A percentile compares a stretch with the other conserved stretches of the same genome.
These are phyloP conservation scores for Brachyopa scutellaris DNA, from an alignment of 2,888 invertebrate genomes.

Conservation along the genomic window DNA sequence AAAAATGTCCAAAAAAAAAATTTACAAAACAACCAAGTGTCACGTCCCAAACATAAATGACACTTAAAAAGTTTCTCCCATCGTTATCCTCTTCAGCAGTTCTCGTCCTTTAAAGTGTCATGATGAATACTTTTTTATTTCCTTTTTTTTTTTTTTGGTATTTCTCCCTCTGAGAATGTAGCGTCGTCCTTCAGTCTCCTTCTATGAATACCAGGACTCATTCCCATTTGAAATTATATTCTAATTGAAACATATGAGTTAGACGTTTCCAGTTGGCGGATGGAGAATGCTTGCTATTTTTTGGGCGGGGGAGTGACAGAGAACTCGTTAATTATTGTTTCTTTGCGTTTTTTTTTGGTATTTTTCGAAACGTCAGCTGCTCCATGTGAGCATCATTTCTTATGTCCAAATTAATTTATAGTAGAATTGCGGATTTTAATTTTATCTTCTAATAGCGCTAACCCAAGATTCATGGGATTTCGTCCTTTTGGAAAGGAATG, in stretches of 20 bases:
- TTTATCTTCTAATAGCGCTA: slow-evolving; percentile 27
- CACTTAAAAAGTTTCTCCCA: slow-evolving; percentile 49
- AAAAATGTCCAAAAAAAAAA: too few species aligned
- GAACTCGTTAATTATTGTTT: slow-evolving; percentile 12
- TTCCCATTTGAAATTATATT: slow-evolving; percentile 31
- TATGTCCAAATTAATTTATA: slow-evolving; percentile 45
- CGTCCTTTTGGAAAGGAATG: too few species aligned
- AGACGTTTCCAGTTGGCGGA: slow-evolving; percentile 27
- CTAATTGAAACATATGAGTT: slow-evolving; percentile 61
- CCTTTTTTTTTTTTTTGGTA: too few species aligned
- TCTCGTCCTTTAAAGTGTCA: slow-evolving; percentile 30
- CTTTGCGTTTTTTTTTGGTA: not conserved
- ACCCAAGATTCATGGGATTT: slow-evolving; percentile 22
- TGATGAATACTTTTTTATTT: not conserved
- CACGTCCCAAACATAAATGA: slow-evolving; percentile 55
- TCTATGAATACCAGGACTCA: slow-evolving; percentile 3
- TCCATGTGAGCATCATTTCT: slow-evolving; percentile 30
- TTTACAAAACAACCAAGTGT: slow-evolving; percentile 28
- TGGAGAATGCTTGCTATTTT: not conserved
- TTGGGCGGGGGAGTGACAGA: not conserved
- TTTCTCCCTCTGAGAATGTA: not conserved
- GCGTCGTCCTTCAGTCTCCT: slow-evolving; percentile 29
- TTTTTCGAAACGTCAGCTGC: slow-evolving; percentile 8
- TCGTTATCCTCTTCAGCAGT: not conserved
- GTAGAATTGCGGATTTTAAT: slow-evolving; percentile 44